These are phyloP conservation scores for Hedychridium roseum DNA, from an alignment of 2,888 invertebrate species.

Conservation along the genomic window DNA sequence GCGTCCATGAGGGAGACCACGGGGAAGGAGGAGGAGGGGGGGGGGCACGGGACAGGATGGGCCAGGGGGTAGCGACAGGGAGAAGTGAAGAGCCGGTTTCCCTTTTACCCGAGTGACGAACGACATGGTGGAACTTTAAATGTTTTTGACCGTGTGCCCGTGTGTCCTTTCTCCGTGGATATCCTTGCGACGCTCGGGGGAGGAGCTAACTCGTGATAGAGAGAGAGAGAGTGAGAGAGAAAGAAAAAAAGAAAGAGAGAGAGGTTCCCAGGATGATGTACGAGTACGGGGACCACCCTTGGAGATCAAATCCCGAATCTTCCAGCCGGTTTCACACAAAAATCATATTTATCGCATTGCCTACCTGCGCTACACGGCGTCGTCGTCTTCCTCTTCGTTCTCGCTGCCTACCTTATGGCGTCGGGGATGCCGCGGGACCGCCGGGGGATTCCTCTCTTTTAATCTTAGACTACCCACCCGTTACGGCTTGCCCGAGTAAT, in stretches of 20 bases:
- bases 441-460: constrained; percentile 25
- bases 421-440: constrained; percentile 20
- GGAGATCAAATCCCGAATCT: constrained; percentile 51
- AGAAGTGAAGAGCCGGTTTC: constrained; percentile 27
- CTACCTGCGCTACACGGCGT: constrained; percentile 45
- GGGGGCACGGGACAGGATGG: constrained; percentile 27
- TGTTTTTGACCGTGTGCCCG: constrained; percentile 16
- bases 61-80: constrained; percentile 14
- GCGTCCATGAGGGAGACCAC: constrained; percentile 26
- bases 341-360: constrained; percentile 54
- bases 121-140: constrained; percentile 42
- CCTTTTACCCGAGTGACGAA: constrained; percentile 42
- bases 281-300: constrained; percentile 59
- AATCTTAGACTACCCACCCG: constrained; percentile 37
- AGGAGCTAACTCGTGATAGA: too few species aligned
- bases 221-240: too few species aligned
- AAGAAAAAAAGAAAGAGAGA: constrained; percentile 5
- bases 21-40: constrained; percentile 23
- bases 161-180: constrained; percentile 28
- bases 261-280: constrained; percentile 49
- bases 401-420: constrained; percentile 25
- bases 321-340: constrained; percentile 58
- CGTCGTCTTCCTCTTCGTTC: neutral
- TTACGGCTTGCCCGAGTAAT: constrained; percentile 50
- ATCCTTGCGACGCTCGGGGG: constrained; percentile 29